phyloP scores from a whole-genome alignment of 2,113 vertebrate species.

The Chloropsis cyanopogon region DNA sequence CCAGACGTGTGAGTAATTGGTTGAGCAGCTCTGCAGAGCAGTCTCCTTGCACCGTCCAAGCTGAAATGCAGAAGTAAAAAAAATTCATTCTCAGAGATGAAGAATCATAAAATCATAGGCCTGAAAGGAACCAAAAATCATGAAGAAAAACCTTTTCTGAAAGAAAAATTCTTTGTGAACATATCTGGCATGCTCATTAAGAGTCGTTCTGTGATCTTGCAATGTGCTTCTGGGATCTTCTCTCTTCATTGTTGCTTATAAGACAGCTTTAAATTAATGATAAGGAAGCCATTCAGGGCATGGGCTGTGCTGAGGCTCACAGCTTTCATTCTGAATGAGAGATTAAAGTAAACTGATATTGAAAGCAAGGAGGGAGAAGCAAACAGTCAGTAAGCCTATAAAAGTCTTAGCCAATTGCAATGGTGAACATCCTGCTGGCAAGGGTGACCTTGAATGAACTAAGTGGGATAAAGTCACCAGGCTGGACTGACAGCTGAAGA shows the following conservation, averaged over 20 bases:
- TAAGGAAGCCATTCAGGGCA: conserved; percentile 37
- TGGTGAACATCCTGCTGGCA: conserved; percentile 47
- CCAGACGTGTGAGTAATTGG: conserved; percentile 49
- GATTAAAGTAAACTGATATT: conserved; percentile 48
- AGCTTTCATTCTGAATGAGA: conserved; percentile 44
- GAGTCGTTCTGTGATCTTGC: background rate
- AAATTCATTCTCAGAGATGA: background rate
- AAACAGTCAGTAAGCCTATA: conserved; percentile 65
- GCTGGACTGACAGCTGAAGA: conserved; percentile 46
- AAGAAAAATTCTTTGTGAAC: background rate
- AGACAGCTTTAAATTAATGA: conserved; percentile 50
- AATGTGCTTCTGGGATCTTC: background rate
- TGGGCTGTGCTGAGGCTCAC: conserved; percentile 2
- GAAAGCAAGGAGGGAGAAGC: conserved; percentile 48
- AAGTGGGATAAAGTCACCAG: conserved; percentile 73
- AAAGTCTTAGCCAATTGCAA: conserved; percentile 60
- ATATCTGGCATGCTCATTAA: background rate
- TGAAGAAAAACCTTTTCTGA: background rate
- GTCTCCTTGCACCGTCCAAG: conserved; percentile 20
- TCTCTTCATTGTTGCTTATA: background rate
- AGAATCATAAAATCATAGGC: background rate
- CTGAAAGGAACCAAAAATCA: background rate
- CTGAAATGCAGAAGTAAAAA: conserved; percentile 26
- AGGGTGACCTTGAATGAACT: conserved; percentile 73
- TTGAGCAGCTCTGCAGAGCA: conserved; percentile 49